Base-by-base conservation (phyloP, 2,888 invertebrate species). In the Heliconius ismenius region DNA sequence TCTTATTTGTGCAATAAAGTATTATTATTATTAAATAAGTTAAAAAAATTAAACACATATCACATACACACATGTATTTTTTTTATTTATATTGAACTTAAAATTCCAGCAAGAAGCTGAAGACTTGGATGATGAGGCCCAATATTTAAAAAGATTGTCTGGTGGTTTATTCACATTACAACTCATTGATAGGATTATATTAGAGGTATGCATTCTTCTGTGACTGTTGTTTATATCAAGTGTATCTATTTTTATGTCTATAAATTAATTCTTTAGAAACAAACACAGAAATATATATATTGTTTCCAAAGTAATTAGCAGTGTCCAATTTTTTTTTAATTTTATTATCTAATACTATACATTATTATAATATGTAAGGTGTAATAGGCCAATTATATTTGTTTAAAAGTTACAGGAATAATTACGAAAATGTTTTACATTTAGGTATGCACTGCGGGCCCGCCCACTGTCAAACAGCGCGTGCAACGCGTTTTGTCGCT, bases 141-240 rank as follows among this genome's bases (percentile, higher is more conserved):
- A 97, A 84, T 99, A 99, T 89, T 93, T 99, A 79, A 97, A 97
- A 86, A 95, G 98, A 80, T 91, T 99, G 69, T 98, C 99, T 79
- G 97, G 97, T 13, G 99, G 99, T 0, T 94, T 99, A n/a, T 99
- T 99, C 89, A 98, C 98, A 0, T 95, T 99, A 75, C 99, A 99
- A 91, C 95, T 99, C 73, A 96, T 99, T 39, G 99, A 99, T 89
- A 98, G 98, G 87, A 96, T 97, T 78, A 96, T 98, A 84, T 91
- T 98, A 77, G 98, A 98, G 94, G 96, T 97, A 81, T 24, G 26
- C 75, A 18, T 58, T 54, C 69, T 9, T 58, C 21, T n/a, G 4
- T 49, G 49, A 58, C n/a, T 58, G 21, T 58, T 58, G 10, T 58
- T n/a, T n/a, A 58, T n/a, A n/a, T n/a, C 10, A n/a, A n/a, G 58